Base-by-base conservation (phyloP, 2,113 vertebrate species). In the Notothenia rossii region DNA sequence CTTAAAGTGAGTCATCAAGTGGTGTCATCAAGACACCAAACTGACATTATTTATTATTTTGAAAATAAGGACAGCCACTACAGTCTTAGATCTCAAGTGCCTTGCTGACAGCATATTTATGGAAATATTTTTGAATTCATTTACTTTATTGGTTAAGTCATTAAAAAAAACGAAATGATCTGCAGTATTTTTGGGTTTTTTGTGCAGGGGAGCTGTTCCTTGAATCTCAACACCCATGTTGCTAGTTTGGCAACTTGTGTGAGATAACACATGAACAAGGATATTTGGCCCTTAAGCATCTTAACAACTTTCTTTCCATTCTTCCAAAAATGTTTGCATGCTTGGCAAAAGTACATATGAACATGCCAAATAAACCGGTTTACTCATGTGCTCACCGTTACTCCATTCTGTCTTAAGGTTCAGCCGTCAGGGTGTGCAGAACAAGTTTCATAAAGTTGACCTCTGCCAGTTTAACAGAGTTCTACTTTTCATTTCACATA, bases 321-420 rank as follows among this genome's bases (percentile, higher is more conserved):
- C 58, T 72, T 70, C 60, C 18, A 7, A 79, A 55, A 6, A 7
- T 60, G 22, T 62, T 45, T 72, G 25, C 72, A 25, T 60, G 51
- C 60, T 68, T 20, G 15, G 68, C 72, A 81, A 79, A 40, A 58
- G 45, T 14, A 67, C 48, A 59, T 40, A 45, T 20, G 64, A 48
- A 64, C 49, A 56, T 77, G 49, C 63, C 58, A 64, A 60, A 54
- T 50, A 22, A 54, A 49, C 14, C 55, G 20, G 25, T 79, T 78
- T 40, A 73, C 15, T 45, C 64, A 10, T 55, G 20, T 64, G 54
- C 22, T 64, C 43, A 18, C 70, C 1, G 11, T 20, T n/a, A 18
- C 15, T 33, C 3, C 5, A 43, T 60, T 55, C 25, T 49, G 8
- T 48, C 51, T 54, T 70, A 60, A 17, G 18, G 49, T n/a, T 82